Base-by-base conservation (phyloP, 2,113 vertebrate species). In the Scalopus aquaticus region DNA sequence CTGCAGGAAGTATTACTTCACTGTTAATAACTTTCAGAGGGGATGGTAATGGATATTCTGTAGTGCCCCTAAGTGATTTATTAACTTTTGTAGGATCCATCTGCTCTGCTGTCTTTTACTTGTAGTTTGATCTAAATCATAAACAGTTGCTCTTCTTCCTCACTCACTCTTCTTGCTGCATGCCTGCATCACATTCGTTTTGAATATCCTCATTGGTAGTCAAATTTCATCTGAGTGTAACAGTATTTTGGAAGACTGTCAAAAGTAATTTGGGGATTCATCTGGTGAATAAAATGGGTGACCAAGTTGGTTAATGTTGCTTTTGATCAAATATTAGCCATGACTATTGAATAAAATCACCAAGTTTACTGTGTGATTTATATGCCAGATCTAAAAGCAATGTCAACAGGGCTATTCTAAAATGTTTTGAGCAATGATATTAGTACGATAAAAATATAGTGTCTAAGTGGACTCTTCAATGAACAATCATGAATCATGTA, bases 241-340 rank as follows among this genome's bases (percentile, higher is more conserved):
- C 80, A 90, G 32, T 26, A 17, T 22, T 84, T 96, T 35, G 89
- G 54, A 85, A 87, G 95, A 87, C 70, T 77, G 90, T 96, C 92
- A 88, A 67, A 95, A 87, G 74, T 77, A 86, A 97, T 97, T 94
- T 94, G 51, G n/a, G 58, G 39, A 83, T 83, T 89, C 67, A 39
- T 89, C 9, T 42, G 83, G 49, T 72, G 70, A 85, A 87, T 72
- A 87, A 44, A 96, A 88, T 84, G 87, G 87, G 44, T 94, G 83
- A 84, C 74, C 54, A 90, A 49, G 24, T 87, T 89, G 42, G 51
- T 95, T 96, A 94, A 93, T 77, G 77, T 4, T 72, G 19, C 78
- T 93, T 96, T 94, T 96, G 93, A 94, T 95, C 70, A 96, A 92
- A 86, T 67, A 49, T 64, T 28, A 78, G 80, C 39, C 46, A 37